These are phyloP conservation scores for Morpho deidamia DNA, from an alignment of 2,888 invertebrate species.

Conservation along the genomic window DNA sequence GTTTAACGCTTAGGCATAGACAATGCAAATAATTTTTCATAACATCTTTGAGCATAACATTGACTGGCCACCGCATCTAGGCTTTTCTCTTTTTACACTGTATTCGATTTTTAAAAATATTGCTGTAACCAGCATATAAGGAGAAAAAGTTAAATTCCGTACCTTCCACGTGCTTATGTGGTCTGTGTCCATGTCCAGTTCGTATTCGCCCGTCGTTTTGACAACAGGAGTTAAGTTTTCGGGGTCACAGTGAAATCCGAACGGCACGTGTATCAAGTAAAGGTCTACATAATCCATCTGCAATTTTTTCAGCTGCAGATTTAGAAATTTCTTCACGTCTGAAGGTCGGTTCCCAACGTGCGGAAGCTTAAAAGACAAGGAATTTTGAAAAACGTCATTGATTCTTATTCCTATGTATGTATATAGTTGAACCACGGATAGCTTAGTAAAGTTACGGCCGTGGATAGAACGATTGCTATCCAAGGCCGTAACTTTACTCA, in stretches of 20 bases:
- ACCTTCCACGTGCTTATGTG: conserved; percentile 86
- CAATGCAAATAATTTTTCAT: too few species aligned
- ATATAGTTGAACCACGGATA: too few species aligned
- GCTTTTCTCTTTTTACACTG: too few species aligned
- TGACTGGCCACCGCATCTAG: too few species aligned
- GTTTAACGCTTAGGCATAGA: too few species aligned
- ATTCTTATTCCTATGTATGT: too few species aligned
- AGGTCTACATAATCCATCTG: conserved; percentile 86
- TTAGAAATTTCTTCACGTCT: conserved; percentile 82
- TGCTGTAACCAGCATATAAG: too few species aligned
- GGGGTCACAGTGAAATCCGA: conserved; percentile 80
- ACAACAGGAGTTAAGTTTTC: conserved; percentile 73
- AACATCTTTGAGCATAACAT: too few species aligned
- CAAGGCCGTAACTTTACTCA: too few species aligned
- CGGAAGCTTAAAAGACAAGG: conserved; percentile 77
- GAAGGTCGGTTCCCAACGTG: conserved; percentile 82
- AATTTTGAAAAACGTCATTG: neutral
- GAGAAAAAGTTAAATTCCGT: neutral
- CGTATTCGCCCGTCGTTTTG: conserved; percentile 78
- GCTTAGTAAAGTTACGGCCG: too few species aligned
- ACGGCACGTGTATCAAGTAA: conserved; percentile 88
- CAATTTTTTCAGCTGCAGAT: conserved; percentile 80
- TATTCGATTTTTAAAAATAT: too few species aligned
- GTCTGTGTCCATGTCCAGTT: conserved; percentile 80
- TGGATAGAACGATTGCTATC: too few species aligned